phyloP scores from a whole-genome alignment of 2,113 vertebrate species.

The Amphilophus citrinellus region DNA sequence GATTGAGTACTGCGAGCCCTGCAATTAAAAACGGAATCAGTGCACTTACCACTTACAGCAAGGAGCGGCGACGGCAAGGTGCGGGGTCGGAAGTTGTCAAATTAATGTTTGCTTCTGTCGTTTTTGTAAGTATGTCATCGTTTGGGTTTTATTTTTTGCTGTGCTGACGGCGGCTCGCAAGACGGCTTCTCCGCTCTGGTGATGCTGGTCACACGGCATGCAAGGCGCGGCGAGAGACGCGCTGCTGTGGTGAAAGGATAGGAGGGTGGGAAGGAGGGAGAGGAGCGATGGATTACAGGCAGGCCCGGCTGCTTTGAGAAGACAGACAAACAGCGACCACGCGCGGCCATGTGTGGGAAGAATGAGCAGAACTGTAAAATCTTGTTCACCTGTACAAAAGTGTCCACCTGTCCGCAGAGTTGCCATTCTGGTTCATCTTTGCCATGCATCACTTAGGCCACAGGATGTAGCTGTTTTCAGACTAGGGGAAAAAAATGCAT shows the following conservation, averaged over 20 bases:
- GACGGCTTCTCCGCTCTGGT: conserved; percentile 30
- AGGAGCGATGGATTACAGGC: background rate
- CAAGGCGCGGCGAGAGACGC: conserved; percentile 63
- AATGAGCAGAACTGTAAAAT: background rate
- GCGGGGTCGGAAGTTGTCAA: conserved; percentile 73
- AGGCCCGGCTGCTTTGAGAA: background rate
- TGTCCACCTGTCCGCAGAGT: background rate
- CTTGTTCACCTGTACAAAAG: background rate
- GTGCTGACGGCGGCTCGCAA: conserved; percentile 24
- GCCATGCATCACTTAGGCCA: background rate
- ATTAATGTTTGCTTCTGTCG: conserved; percentile 64
- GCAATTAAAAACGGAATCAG: conserved; percentile 31
- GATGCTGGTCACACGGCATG: conserved; percentile 67
- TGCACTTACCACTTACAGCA: conserved; percentile 72
- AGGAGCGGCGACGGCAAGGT: conserved; percentile 63
- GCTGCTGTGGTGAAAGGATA: conserved; percentile 33
- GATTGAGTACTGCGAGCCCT: background rate
- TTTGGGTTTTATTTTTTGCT: conserved; percentile 61
- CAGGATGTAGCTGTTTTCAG: background rate
- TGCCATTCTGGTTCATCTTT: background rate
- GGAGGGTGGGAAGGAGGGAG: background rate
- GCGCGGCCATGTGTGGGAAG: conserved; percentile 25
- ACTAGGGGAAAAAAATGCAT: background rate
- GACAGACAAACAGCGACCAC: conserved; percentile 57
- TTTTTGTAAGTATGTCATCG: conserved; percentile 76